phyloP scores from a whole-genome alignment of 2,888 invertebrate genomes.

The Protonemura montana region DNA sequence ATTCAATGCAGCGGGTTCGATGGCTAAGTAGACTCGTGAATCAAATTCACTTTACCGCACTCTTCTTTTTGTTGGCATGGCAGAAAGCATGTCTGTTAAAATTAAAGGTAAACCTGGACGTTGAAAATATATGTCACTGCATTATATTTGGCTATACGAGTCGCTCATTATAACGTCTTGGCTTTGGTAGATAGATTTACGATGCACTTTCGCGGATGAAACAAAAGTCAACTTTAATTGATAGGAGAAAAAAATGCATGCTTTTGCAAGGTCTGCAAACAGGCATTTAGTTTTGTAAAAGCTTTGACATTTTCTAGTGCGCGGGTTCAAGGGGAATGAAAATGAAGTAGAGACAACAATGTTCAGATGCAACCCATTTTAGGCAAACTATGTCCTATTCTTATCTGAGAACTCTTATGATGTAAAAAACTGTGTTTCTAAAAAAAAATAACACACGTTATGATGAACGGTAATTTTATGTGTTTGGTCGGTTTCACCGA shows the following conservation, averaged over 20 bases:
- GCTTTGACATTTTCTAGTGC: not conserved
- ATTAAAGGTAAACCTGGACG: not conserved
- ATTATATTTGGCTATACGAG: not conserved
- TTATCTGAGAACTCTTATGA: too few relatives aligned
- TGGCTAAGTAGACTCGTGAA: not conserved
- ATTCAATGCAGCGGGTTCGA: not conserved
- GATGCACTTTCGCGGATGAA: not conserved
- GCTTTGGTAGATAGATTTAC: not conserved
- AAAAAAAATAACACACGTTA: too few relatives aligned
- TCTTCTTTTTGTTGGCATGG: not conserved
- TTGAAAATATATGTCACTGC: not conserved
- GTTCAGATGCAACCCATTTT: too few relatives aligned
- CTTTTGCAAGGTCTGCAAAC: not conserved
- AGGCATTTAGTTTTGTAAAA: not conserved
- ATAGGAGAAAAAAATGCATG: not conserved
- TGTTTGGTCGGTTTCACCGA: too few relatives aligned
- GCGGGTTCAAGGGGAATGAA: not conserved
- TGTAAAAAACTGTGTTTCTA: too few relatives aligned
- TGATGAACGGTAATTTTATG: too few relatives aligned
- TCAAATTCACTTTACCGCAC: not conserved
- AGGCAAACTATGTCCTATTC: too few relatives aligned
- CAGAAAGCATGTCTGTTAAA: not conserved
- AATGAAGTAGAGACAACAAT: too few relatives aligned
- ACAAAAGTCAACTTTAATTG: slow-evolving; percentile 12
- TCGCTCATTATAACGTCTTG: not conserved